Base-by-base conservation (phyloP, 92 coral and sea anemone genomes). In the Epizoanthus scotinus region DNA sequence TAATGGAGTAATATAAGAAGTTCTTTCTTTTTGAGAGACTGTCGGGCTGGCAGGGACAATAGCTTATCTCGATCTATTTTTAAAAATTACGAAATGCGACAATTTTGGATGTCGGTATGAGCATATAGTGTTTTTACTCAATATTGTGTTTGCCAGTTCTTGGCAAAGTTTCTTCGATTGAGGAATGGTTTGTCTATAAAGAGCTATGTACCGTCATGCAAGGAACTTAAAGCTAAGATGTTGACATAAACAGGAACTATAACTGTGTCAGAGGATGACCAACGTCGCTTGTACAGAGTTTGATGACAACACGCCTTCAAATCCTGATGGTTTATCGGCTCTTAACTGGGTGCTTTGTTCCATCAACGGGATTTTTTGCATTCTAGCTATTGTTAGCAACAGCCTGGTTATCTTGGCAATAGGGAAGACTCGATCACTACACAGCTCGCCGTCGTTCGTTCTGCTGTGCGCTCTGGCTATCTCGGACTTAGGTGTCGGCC, bases 331-430 rank as follows among this genome's bases (percentile, higher is more conserved):
- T 14, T 19, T 50, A 7, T 71, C 78, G 31, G 47, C 10, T 2
- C 7, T 71, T 17, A 71, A 71, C 47, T 25, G 26, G 6, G 42
- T 54, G 38, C 78, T 71, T 49, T 71, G 78, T 49, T 53, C 14
- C 18, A 28, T 71, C 18, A 71, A 53, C 25, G 78, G 63, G 10
- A 6, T 71, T 40, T 71, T 71, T 63, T 50, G 78, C 55, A 13
- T 28, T 12, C 18, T 71, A 31, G 78, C 78, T 44, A 71, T 53
- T 7, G 63, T 71, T 27, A 53, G 78, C n/a, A 71, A 71, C 62
- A 71, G 78, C 62, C 28, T 71, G 40, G 63, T 71, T 20, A 52
- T 71, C 42, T 50, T 71, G 62, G 78, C 78, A 54, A 21, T 71
- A 71, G 26, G 78, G 63, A 71, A 71, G 78, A 71, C 38, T 59